Evolutionary conservation across 2,888 invertebrate genomes (phyloP), one percentile per base, ranked within the genome.

Genomic region (Acleris cristana): DNA sequence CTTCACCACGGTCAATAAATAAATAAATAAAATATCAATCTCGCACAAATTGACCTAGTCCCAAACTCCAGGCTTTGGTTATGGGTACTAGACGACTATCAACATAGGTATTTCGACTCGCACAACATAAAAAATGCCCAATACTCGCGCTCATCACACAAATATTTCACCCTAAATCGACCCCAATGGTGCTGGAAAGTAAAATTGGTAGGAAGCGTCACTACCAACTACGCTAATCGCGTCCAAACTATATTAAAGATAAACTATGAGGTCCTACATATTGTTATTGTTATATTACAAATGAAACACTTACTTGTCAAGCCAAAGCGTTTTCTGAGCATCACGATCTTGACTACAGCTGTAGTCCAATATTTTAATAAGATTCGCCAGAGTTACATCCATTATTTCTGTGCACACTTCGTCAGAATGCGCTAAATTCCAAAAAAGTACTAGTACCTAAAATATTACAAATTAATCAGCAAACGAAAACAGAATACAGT

Each of bases 341-440:
- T 99, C 99, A 76, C 99, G 95, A 84, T 99, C 98, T 94, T 98
- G 98, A 64, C 98, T 98, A 91, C 99, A 99, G 83, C 98, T 98
- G 86, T 98, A 99, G 92, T 99, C 99, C 72, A 99, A 94, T 83
- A 99, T 99, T 94, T 99, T 99, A 16, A 99, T 97, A 83, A 99
- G 98, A 71, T 99, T 98, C 45, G 96, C 96, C 74, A 99, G 91
- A 2, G 99, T 99, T 84, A 99, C 98, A 87, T 99, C 99, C 95
- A 99, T 97, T 71, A 99, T 99, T 89, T 99, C 99, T 2, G 98
- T 98, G 68, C 98, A 97, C 65, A 99, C 98, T 89, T 99, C 99
- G 77, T 98, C 97, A 63, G 98, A 98, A 88, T 99, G 98, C 6
- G 99, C 98, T 84, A 99, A 93, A 84, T 98, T 98, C 99, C 99